Percentiles rank a stretch among this genome's conserved stretches.
These are phyloP conservation scores for Anseranas semipalmata DNA, from an alignment of 2,113 vertebrate genomes.

Conservation along the genomic window DNA sequence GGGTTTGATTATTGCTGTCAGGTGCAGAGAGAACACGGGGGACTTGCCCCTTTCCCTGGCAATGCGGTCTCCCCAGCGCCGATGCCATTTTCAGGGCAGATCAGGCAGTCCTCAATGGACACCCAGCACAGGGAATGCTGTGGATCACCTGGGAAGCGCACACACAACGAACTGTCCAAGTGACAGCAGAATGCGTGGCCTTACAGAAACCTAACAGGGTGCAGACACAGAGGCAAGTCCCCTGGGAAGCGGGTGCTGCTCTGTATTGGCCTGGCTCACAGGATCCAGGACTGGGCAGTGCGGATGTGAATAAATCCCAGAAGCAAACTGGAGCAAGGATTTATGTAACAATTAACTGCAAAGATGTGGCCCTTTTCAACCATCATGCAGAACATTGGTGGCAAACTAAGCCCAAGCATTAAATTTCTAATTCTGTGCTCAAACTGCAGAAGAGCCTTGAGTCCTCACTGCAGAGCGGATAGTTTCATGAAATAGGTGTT, in stretches of 20 bases:
- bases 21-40: neutral
- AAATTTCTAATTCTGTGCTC: neutral
- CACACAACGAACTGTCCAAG: neutral
- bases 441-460: neutral
- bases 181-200: accelerated
- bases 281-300: neutral
- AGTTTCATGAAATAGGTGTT: neutral
- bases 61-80: neutral
- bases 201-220: neutral
- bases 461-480: neutral
- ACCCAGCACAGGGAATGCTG: neutral
- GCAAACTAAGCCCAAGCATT: neutral
- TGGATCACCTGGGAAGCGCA: neutral
- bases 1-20: neutral
- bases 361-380: accelerated
- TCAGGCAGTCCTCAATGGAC: neutral
- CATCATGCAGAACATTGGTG: neutral
- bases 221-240: neutral
- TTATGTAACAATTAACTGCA: neutral
- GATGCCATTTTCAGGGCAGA: neutral
- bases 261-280: neutral
- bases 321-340: neutral
- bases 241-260: neutral
- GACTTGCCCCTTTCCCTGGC: neutral
- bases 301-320: neutral